These are phyloP conservation scores for Drosophila ananassae DNA, from an alignment of 1,140 invertebrate genomes.

Conservation along the genomic window DNA sequence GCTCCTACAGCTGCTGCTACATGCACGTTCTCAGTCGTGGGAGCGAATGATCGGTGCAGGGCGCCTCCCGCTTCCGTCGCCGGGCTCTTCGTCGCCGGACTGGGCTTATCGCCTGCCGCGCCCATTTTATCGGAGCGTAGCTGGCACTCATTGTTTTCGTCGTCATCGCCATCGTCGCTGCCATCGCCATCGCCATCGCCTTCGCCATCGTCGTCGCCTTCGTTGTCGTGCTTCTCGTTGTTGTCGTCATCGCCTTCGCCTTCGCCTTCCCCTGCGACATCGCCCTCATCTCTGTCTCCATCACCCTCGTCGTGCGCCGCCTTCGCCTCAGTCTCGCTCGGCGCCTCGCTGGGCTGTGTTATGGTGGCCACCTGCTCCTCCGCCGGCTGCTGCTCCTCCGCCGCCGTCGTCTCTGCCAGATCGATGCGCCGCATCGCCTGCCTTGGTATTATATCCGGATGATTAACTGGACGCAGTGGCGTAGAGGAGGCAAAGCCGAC, in stretches of 20 bases:
- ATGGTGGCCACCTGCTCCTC: background rate
- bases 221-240: conserved; percentile 5
- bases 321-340: conserved; percentile 29
- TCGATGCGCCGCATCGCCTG: conserved; percentile 62
- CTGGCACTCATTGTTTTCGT: conserved; percentile 33
- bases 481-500: conserved; percentile 59
- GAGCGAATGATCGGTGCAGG: conserved; percentile 66
- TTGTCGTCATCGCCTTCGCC: conserved; percentile 19
- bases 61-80: conserved; percentile 47
- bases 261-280: conserved; percentile 1
- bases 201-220: conserved; percentile 3
- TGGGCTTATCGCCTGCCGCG: conserved; percentile 87
- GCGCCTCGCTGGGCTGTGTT: conserved; percentile 38
- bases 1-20: conserved; percentile 41
- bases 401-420: conserved; percentile 25
- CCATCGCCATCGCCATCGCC: background rate
- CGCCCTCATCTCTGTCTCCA: conserved; percentile 18
- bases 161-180: conserved; percentile 21
- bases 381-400: conserved; percentile 16
- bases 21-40: conserved; percentile 72
- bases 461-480: conserved; percentile 27
- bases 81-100: conserved; percentile 5
- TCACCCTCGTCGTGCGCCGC: conserved; percentile 20
- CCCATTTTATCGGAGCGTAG: conserved; percentile 68
- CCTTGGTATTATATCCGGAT: conserved; percentile 64